Evolutionary conservation across 2,797 vertebrate genomes (phyloP).

Genomic region (Sylvia borin): DNA sequence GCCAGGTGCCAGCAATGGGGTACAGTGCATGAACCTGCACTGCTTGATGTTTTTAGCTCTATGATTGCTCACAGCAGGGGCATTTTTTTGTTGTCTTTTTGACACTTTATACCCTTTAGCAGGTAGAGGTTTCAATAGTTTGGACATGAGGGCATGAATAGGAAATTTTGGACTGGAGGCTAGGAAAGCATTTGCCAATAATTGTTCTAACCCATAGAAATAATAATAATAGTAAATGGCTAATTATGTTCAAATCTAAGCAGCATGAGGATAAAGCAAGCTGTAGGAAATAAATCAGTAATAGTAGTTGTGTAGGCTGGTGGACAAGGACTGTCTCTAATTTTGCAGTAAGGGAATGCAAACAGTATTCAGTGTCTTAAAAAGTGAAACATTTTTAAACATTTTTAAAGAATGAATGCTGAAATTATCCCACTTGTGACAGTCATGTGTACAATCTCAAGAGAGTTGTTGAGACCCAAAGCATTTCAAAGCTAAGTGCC

Average conservation of each 20-base stretch:
- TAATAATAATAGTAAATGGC: background rate
- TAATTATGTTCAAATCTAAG: background rate
- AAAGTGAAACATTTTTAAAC: background rate
- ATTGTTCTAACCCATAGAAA: background rate
- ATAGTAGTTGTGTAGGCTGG: background rate
- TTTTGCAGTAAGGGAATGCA: background rate
- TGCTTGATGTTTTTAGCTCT: background rate
- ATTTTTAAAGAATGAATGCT: background rate
- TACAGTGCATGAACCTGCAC: background rate
- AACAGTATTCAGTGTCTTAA: background rate
- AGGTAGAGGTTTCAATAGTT: background rate
- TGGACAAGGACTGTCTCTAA: background rate
- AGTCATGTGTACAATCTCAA: background rate
- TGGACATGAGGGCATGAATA: background rate
- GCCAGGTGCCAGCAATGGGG: background rate
- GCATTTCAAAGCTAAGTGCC: background rate
- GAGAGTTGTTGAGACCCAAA: background rate
- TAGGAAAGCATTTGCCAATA: background rate
- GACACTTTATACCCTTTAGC: background rate
- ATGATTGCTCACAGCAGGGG: background rate
- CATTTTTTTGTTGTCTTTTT: background rate
- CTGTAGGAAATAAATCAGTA: background rate
- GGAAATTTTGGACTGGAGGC: background rate
- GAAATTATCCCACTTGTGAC: background rate
- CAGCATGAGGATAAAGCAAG: background rate